A percentile compares a stretch with the other conserved stretches of the same genome.
These are phyloP conservation scores for Physocephala rufipes DNA, from an alignment of 2,888 invertebrate genomes.

Conservation along the genomic window DNA sequence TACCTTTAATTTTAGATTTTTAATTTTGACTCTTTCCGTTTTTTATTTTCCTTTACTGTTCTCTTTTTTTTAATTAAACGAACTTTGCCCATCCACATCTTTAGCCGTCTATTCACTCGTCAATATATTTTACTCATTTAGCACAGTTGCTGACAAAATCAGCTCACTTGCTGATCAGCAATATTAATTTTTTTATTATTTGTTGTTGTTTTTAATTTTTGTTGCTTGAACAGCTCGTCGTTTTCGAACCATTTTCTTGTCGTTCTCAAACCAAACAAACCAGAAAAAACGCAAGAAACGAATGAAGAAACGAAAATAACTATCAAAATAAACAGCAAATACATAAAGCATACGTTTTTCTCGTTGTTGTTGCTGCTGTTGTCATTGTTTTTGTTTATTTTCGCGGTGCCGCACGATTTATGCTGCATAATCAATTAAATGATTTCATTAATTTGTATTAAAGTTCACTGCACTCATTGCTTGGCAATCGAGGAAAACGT, in stretches of 20 bases:
- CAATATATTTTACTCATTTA: too few relatives aligned
- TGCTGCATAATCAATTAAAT: slow-evolving; percentile 10
- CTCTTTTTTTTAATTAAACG: too few relatives aligned
- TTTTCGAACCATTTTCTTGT: not conserved
- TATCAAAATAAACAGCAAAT: not conserved
- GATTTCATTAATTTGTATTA: not conserved
- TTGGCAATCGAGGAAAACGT: too few relatives aligned
- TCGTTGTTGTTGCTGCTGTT: not conserved
- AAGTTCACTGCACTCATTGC: not conserved
- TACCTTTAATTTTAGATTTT: too few relatives aligned
- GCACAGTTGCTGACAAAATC: too few relatives aligned
- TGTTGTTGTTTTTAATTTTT: not conserved
- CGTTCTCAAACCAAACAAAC: too few relatives aligned
- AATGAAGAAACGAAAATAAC: not conserved
- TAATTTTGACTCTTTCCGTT: too few relatives aligned
- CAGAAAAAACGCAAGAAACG: not conserved
- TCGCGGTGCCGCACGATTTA: not conserved
- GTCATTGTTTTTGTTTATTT: not conserved
- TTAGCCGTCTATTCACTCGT: too few relatives aligned
- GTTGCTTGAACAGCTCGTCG: not conserved
- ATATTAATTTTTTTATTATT: not conserved
- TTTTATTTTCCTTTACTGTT: too few relatives aligned
- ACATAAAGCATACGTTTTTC: slow-evolving; percentile 3
- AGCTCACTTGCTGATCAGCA: not conserved
- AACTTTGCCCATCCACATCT: too few relatives aligned